Base-by-base conservation (phyloP, 2,797 vertebrate genomes). In the Tachyglossus aculeatus region DNA sequence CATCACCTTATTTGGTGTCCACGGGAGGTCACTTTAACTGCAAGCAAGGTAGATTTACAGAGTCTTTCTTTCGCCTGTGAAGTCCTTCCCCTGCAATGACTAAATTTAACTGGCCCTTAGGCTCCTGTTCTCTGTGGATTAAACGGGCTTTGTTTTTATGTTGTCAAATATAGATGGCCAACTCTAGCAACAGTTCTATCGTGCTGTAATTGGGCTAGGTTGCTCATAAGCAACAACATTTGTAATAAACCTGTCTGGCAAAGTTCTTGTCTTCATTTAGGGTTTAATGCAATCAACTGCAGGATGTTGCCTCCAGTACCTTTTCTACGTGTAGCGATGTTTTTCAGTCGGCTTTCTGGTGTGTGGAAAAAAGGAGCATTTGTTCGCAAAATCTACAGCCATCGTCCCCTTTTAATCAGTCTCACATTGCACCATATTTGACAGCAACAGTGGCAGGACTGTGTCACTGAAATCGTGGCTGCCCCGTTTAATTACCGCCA, bases 401-500 rank as follows among this genome's bases (percentile, higher is more conserved):
- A 73, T 80, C 61, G 19, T 9, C 18, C 22, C 47, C 44, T 74
- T 83, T 32, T 71, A 81, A 77, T 53, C 63, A 85, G 37, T 32
- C 62, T 48, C 43, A 15, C 48, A n/a, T n/a, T 0, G 1, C 37
- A 55, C 29, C 1, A 37, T 39, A 2, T 43, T 41, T 66, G 71
- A 82, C 68, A 81, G 74, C 51, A 71, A 59, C 40, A 37, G 63
- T 67, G 78, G 66, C 9, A 65, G 39, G 43, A 22, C 47, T 51
- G 2, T 45, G 50, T 79, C 65, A 44, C 56, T 48, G 51, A 80
- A 89, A 85, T 66, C 60, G 4, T 65, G 83, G 66, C 80, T 77
- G 68, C 76, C 86, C 73, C 68, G 85, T 90, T 86, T 87, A 90
- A 93, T 92, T 89, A 85, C 79, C 72, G 85, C 83, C 86, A 90